Evolutionary conservation across 2,888 invertebrate species (phyloP).

Genomic region (Patella depressa): DNA sequence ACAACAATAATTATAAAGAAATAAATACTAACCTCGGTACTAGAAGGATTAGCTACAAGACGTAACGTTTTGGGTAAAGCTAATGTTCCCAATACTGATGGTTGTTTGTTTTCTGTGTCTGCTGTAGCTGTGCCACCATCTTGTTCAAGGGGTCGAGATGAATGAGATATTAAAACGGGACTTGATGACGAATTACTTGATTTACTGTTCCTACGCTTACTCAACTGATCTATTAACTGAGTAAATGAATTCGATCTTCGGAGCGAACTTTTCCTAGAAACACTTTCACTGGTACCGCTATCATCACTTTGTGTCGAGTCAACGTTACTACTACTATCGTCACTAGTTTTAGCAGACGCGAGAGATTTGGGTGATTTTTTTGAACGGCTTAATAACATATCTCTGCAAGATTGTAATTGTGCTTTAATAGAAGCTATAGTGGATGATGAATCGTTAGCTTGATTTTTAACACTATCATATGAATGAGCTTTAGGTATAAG

Average conservation of each 20-base stretch:
- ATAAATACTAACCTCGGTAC: slow-evolving; percentile 31
- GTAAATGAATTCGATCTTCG: slow-evolving; percentile 54
- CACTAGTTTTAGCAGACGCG: neutral
- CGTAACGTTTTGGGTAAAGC: slow-evolving; percentile 21
- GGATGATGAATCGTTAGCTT: slow-evolving; percentile 27
- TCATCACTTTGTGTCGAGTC: neutral
- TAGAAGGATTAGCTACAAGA: slow-evolving; percentile 26
- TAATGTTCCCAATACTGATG: neutral
- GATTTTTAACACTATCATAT: slow-evolving; percentile 33
- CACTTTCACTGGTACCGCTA: slow-evolving; percentile 13
- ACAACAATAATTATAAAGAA: too few species aligned
- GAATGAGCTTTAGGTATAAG: slow-evolving; percentile 38
- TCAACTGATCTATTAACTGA: slow-evolving; percentile 33
- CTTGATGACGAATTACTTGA: slow-evolving; percentile 11
- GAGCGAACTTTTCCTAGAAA: slow-evolving; percentile 41
- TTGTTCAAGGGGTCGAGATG: neutral
- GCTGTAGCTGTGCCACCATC: neutral
- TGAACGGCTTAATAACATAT: slow-evolving; percentile 44
- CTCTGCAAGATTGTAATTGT: slow-evolving; percentile 60
- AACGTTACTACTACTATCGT: slow-evolving; percentile 19
- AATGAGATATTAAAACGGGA: neutral
- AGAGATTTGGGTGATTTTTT: neutral
- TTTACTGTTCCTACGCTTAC: slow-evolving; percentile 20
- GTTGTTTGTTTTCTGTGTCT: neutral
- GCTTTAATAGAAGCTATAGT: slow-evolving; percentile 58